Evolutionary conservation across 2,113 vertebrate genomes (phyloP).

Genomic region (Sarotherodon lohbergeri): DNA sequence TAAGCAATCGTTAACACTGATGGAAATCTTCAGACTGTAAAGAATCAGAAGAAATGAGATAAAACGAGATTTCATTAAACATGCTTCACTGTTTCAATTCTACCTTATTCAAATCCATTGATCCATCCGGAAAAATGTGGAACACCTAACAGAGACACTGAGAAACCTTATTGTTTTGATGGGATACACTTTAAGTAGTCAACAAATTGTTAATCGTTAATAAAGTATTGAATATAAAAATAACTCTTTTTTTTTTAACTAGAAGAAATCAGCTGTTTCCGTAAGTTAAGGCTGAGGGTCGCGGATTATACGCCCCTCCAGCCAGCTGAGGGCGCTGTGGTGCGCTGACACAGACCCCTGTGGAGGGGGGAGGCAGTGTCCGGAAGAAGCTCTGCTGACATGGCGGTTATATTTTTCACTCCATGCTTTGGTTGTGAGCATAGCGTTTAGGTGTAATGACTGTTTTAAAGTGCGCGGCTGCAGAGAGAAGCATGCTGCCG

Average conservation of each 20-base stretch:
- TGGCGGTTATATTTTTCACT: slow-evolving; percentile 1
- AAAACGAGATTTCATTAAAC: neutral
- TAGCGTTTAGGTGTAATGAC: neutral
- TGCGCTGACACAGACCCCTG: neutral
- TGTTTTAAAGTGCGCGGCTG: accelerated
- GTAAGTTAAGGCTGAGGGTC: neutral
- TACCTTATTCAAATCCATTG: neutral
- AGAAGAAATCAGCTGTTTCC: neutral
- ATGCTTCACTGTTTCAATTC: neutral
- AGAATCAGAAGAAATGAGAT: neutral
- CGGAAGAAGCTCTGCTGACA: slow-evolving; percentile 13
- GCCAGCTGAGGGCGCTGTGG: slow-evolving; percentile 12
- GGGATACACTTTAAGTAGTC: neutral
- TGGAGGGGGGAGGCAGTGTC: neutral
- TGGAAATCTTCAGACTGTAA: neutral
- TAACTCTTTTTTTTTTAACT: neutral
- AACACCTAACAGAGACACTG: neutral
- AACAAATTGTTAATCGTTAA: neutral
- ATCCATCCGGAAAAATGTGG: neutral
- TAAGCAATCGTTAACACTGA: neutral
- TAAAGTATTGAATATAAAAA: neutral
- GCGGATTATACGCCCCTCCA: neutral
- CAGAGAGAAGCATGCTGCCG: neutral
- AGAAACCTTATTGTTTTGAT: neutral
- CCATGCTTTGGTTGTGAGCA: neutral